phyloP scores from a whole-genome alignment of 2,113 vertebrate species.

The Pyxicephalus adspersus region DNA sequence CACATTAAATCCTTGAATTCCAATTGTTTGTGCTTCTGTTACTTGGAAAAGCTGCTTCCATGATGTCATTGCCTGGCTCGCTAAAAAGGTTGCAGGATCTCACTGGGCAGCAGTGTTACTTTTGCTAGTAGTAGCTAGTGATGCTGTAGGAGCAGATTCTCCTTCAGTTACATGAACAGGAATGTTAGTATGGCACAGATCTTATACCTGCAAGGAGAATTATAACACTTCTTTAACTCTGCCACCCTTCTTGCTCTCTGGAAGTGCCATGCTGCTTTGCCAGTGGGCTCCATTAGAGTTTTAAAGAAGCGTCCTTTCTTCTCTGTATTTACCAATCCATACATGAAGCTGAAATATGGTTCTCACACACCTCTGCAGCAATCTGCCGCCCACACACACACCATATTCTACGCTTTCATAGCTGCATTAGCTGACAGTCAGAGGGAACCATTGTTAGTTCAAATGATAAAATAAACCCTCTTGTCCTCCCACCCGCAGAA shows the following conservation, averaged over 20 bases:
- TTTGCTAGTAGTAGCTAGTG: too few species aligned
- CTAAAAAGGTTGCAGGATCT: too few species aligned
- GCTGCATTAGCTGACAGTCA: slow-evolving; percentile 40
- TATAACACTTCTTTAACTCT: too few species aligned
- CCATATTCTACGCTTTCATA: slow-evolving; percentile 3
- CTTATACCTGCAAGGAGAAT: too few species aligned
- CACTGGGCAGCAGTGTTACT: too few species aligned
- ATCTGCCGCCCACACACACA: slow-evolving; percentile 48
- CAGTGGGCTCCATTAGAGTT: neutral
- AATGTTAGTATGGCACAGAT: too few species aligned
- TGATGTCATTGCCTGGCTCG: too few species aligned
- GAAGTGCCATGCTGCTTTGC: neutral
- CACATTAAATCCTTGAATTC: too few species aligned
- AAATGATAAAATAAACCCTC: neutral
- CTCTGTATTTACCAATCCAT: slow-evolving; percentile 10
- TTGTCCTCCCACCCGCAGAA: slow-evolving; percentile 14
- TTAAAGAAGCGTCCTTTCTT: neutral
- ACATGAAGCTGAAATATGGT: neutral
- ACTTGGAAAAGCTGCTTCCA: too few species aligned
- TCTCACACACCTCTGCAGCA: slow-evolving; percentile 26
- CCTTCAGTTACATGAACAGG: too few species aligned
- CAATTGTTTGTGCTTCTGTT: too few species aligned
- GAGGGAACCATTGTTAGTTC: slow-evolving; percentile 14
- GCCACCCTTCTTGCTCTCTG: neutral
- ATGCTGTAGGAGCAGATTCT: too few species aligned